phyloP scores from a whole-genome alignment of 2,888 invertebrate genomes.

The Bembecia ichneumoniformis region DNA sequence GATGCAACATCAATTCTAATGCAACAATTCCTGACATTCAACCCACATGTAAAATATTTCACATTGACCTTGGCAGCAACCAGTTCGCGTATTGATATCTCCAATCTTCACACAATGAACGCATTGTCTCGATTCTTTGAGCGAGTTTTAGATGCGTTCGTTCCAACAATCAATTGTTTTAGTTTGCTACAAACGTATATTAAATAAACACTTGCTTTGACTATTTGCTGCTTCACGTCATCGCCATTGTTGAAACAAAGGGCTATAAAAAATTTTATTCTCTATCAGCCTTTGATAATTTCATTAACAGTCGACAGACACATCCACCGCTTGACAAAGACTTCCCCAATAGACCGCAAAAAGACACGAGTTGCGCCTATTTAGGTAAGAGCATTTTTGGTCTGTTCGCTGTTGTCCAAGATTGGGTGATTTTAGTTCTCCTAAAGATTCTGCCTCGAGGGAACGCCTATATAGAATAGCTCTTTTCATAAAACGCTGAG shows the following conservation, averaged over 20 bases:
- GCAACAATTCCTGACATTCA: constrained; percentile 12
- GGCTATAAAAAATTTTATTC: no score
- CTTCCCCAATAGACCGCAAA: no score
- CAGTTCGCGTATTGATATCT: constrained; percentile 6
- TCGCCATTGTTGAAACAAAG: not conserved
- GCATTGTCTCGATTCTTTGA: constrained; percentile 6
- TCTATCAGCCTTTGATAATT: no score
- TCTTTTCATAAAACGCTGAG: no score
- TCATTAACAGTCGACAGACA: no score
- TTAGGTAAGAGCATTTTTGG: no score
- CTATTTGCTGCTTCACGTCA: not conserved
- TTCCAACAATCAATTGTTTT: not conserved
- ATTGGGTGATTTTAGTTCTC: no score
- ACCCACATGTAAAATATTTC: constrained; percentile 26
- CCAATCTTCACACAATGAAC: constrained; percentile 6
- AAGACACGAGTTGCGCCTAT: no score
- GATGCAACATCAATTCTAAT: not conserved
- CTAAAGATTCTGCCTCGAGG: no score
- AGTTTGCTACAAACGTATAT: not conserved
- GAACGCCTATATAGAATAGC: no score
- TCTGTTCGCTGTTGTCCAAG: no score
- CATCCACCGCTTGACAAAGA: no score
- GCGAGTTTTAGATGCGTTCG: not conserved
- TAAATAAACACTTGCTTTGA: not conserved
- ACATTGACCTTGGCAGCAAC: constrained; percentile 29